phyloP scores from a whole-genome alignment of 1,140 invertebrate genomes.

The Riptortus pedestris region DNA sequence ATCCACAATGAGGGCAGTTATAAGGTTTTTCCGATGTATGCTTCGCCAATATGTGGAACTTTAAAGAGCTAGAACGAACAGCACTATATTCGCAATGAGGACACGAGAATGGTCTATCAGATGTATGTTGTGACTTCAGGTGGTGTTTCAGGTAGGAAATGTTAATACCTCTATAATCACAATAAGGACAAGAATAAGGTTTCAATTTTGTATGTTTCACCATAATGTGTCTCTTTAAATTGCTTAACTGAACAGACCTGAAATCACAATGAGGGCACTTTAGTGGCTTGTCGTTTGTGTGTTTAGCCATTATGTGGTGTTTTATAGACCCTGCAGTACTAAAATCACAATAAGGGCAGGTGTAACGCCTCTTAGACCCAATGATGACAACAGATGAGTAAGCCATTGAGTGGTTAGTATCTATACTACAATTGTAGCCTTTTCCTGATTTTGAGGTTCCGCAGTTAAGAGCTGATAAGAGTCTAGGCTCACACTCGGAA shows the following conservation, averaged over 20 bases:
- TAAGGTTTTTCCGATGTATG: not conserved
- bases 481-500: no score
- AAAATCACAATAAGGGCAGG: not conserved
- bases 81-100: not conserved
- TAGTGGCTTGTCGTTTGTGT: not conserved
- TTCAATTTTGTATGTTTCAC: not conserved
- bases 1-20: not conserved
- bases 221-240: slow-evolving; percentile 8
- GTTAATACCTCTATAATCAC: not conserved
- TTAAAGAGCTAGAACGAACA: not conserved
- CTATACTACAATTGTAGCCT: no score
- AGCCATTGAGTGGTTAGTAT: no score
- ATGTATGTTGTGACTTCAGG: not conserved
- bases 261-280: not conserved
- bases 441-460: no score
- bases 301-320: not conserved
- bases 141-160: not conserved
- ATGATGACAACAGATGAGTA: no score
- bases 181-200: not conserved
- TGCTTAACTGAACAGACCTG: not conserved
- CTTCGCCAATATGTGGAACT: not conserved
- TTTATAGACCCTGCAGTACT: not conserved
- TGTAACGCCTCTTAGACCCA: not conserved
- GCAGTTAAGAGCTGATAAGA: no score
- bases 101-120: not conserved